Base-by-base conservation (phyloP, 2,113 vertebrate species). In the Pangasianodon gigas region DNA sequence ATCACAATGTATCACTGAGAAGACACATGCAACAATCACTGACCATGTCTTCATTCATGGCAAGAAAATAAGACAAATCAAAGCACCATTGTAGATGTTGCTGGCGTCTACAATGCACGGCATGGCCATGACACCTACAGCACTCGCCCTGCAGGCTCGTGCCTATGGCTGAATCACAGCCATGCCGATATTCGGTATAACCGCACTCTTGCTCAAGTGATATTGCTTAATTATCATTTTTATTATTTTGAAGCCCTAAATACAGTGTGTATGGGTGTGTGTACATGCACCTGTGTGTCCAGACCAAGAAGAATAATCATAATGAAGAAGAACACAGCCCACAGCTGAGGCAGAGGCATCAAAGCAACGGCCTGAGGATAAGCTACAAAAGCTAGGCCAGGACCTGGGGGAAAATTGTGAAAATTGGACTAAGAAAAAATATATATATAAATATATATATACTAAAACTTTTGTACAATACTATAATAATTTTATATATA, bases 301-400 rank as follows among this genome's bases (percentile, higher is more conserved):
- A 96, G 92, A 16, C 95, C 94, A 90, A 96, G 89, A 14, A 96
- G 94, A 87, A 96, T 94, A 89, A 96, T 90, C 96, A 96, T 96
- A 65, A 95, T 26, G 46, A 96, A 96, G 93, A 96, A 96, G 71
- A 93, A 95, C 88, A 93, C 77, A 85, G 95, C 94, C 96, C 96
- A 96, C 87, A 96, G 88, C 87, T 96, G 95, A 87, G 96, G 94
- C 32, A 96, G 81, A 52, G 96, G 95, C 95, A 96, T 96, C 95
- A 96, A 94, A 83, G 96, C 94, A 54, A 96, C 89, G 41, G 95
- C 95, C 92, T 95, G 95, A 77, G 96, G 96, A 87, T 96, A 96
- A 0, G 95, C 95, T n/a, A 96, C 95, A 84, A 96, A 96, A 0
- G 93, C 96, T 93, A 96, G 89, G 13, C 96, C 96, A 75, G 95